Conservation (phyloP, 1,140 invertebrate genomes). For the Saccostrea glomerata region DNA sequence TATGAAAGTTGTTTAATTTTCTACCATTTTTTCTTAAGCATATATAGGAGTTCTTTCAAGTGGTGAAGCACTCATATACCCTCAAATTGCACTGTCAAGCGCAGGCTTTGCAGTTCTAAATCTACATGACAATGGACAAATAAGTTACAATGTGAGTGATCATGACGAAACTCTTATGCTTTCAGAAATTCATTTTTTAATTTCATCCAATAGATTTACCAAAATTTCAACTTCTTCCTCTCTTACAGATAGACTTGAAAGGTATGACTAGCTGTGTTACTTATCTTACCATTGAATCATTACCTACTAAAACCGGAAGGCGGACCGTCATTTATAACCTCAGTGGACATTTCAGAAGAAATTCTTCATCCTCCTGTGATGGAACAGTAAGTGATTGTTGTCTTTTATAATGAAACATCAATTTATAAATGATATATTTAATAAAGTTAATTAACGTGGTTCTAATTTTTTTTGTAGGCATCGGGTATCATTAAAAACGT, state of each 20-base stretch:
- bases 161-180: not conserved
- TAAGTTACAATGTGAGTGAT: slow-evolving; percentile 40
- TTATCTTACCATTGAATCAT: slow-evolving; percentile 41
- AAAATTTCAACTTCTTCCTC: not conserved
- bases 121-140: slow-evolving; percentile 50
- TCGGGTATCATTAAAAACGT: slow-evolving; percentile 47
- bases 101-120: slow-evolving; percentile 49
- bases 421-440: too few species aligned
- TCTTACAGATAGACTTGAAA: slow-evolving; percentile 41
- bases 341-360: slow-evolving; percentile 29
- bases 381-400: slow-evolving; percentile 32
- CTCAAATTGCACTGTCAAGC: slow-evolving; percentile 38
- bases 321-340: slow-evolving; percentile 33
- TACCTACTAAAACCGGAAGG: not conserved
- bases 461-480: slow-evolving; percentile 41
- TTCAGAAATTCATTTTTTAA: too few species aligned
- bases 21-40: slow-evolving; percentile 32
- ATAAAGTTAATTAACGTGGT: too few species aligned
- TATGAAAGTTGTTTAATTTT: not conserved
- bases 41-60: slow-evolving; percentile 50
- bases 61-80: slow-evolving; percentile 33
- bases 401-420: not conserved
- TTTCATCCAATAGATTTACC: too few species aligned
- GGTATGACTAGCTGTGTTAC: slow-evolving; percentile 41
- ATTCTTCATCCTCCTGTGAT: slow-evolving; percentile 32